Conservation (phyloP, 2,888 invertebrate species). For the Leptinotarsa juncta region DNA sequence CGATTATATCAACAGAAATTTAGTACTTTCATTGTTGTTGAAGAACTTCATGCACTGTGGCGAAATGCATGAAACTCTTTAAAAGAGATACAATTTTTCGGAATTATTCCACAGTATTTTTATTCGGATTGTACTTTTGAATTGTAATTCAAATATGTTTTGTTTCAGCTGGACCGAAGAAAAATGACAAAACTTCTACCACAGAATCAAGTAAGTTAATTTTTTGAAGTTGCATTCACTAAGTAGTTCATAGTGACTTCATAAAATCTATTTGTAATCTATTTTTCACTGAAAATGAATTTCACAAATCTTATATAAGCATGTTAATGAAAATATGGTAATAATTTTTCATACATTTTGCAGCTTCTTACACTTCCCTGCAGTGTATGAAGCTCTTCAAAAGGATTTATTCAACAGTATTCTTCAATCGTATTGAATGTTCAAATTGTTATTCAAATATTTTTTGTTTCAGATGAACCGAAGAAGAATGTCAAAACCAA, state of each 20-base stretch:
- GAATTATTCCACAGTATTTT: too few species aligned
- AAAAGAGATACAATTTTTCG: neutral
- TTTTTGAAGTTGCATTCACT: neutral
- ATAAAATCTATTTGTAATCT: too few species aligned
- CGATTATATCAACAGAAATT: too few species aligned
- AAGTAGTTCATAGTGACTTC: too few species aligned
- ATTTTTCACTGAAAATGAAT: too few species aligned
- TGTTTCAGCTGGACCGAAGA: neutral
- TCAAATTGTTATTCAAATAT: neutral
- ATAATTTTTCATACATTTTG: neutral
- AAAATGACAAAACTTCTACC: conserved; percentile 5
- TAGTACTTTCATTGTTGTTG: too few species aligned
- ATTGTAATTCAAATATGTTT: neutral
- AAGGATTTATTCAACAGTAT: too few species aligned
- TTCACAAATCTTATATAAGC: neutral
- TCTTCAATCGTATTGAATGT: neutral
- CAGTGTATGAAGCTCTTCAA: neutral
- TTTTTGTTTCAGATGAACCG: neutral
- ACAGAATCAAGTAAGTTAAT: conserved; percentile 1
- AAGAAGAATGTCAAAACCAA: conserved; percentile 10
- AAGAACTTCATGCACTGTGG: too few species aligned
- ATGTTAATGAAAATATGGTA: neutral
- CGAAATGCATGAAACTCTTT: neutral
- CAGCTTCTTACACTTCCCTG: neutral
- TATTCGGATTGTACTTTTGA: neutral